phyloP scores from a whole-genome alignment of 53 echinoderm and acorn worm genomes.

The Luidia sarsii region DNA sequence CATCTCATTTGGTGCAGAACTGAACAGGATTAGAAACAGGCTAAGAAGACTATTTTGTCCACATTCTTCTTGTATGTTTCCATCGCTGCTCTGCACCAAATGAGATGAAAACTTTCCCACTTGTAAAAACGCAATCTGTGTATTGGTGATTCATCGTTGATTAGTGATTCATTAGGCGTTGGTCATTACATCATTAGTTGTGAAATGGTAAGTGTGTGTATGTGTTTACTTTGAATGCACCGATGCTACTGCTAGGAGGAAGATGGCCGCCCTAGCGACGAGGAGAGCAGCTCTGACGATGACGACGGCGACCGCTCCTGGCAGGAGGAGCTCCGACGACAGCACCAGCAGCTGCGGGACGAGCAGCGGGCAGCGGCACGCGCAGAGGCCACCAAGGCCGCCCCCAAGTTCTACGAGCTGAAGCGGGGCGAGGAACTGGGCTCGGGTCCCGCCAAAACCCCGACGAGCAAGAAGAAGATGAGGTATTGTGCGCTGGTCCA shows the following conservation, averaged over 20 bases:
- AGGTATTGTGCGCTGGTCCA: conserved; percentile 24
- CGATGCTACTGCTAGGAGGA: conserved; percentile 63
- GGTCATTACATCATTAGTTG: too few relatives aligned
- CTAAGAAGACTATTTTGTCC: too few relatives aligned
- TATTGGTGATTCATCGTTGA: too few relatives aligned
- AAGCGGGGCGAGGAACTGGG: conserved; percentile 80
- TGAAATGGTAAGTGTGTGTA: too few relatives aligned
- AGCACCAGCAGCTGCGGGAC: conserved; percentile 64
- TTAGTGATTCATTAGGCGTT: too few relatives aligned
- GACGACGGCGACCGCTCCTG: conserved; percentile 85
- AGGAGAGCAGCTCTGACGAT: conserved; percentile 73
- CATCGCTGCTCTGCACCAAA: too few relatives aligned
- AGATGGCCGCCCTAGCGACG: conserved; percentile 88
- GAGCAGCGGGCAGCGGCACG: conserved; percentile 56
- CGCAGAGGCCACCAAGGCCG: neutral
- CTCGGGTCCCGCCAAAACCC: conserved; percentile 9
- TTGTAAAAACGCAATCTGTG: too few relatives aligned
- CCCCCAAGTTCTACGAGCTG: conserved; percentile 85
- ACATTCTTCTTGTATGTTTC: too few relatives aligned
- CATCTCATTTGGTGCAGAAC: too few relatives aligned
- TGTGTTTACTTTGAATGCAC: too few relatives aligned
- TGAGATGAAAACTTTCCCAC: too few relatives aligned
- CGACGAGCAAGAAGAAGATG: conserved; percentile 56
- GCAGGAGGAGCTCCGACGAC: conserved; percentile 75
- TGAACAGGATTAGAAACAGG: too few relatives aligned